phyloP scores from a whole-genome alignment of 2,888 invertebrate genomes.

The Xiphydria camelus region DNA sequence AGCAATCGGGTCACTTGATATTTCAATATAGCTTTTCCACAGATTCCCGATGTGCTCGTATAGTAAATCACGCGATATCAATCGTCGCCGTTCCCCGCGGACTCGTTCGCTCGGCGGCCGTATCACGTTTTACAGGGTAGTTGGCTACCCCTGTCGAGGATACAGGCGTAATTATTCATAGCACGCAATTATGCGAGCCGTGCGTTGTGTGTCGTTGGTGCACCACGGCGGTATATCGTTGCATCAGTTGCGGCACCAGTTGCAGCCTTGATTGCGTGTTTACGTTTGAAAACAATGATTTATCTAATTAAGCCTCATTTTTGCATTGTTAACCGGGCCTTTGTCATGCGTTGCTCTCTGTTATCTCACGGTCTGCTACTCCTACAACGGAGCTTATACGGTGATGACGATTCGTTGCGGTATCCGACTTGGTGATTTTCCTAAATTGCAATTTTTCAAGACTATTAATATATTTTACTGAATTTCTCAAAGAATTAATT shows the following conservation, averaged over 20 bases:
- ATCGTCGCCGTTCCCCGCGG: too few species aligned
- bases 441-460: too few species aligned
- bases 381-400: too few species aligned
- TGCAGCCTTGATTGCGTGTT: conserved; percentile 42
- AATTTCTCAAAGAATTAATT: too few species aligned
- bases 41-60: too few species aligned
- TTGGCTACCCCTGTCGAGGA: conserved; percentile 22
- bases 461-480: too few species aligned
- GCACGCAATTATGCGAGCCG: conserved; percentile 51
- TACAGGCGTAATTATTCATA: conserved; percentile 49
- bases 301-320: conserved; percentile 51
- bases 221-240: conserved; percentile 35
- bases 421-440: too few species aligned
- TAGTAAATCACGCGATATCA: too few species aligned
- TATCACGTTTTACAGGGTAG: conserved; percentile 5
- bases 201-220: conserved; percentile 33
- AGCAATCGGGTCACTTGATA: too few species aligned
- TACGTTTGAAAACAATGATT: conserved; percentile 53
- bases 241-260: conserved; percentile 43
- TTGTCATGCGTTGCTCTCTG: conserved; percentile 29
- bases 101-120: too few species aligned
- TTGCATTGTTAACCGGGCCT: conserved; percentile 40
- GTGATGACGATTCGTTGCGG: too few species aligned
- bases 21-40: too few species aligned
- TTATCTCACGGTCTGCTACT: conserved; percentile 32